Percentiles rank a stretch among this genome's conserved stretches.
These are phyloP conservation scores for Cistogaster globosa DNA, from an alignment of 2,888 invertebrate genomes.

Conservation along the genomic window DNA sequence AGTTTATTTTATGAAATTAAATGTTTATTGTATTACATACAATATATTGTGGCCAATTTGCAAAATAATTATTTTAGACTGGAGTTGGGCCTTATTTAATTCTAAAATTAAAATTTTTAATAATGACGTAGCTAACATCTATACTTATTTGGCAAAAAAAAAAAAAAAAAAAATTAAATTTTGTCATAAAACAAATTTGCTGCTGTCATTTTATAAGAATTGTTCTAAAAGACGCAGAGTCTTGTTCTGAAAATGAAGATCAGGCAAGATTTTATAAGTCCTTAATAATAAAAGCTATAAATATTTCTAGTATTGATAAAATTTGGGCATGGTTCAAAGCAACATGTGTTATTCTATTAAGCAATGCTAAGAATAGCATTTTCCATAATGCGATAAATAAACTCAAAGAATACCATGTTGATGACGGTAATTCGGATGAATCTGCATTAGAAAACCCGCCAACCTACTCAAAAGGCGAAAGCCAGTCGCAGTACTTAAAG, in stretches of 20 bases:
- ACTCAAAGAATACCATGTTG: neutral
- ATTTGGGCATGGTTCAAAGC: conserved; percentile 20
- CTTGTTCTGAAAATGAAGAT: neutral
- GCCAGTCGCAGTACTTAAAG: neutral
- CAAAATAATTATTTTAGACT: conserved; percentile 3
- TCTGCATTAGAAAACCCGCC: neutral
- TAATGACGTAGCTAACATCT: neutral
- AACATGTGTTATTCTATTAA: neutral
- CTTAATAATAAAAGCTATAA: neutral
- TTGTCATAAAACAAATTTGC: conserved; percentile 22
- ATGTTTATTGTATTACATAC: neutral
- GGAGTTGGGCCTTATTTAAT: conserved; percentile 20
- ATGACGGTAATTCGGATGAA: neutral
- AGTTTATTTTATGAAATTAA: conserved; percentile 31
- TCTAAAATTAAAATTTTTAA: neutral
- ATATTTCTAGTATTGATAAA: neutral
- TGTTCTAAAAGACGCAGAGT: neutral
- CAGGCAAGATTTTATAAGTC: neutral
- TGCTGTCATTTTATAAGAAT: conserved; percentile 37
- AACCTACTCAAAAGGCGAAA: neutral
- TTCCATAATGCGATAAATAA: neutral
- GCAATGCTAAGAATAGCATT: neutral
- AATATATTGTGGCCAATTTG: conserved; percentile 17
- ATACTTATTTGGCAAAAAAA: neutral
- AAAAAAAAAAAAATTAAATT: neutral